Evolutionary conservation across 1,140 invertebrate species (phyloP).

Genomic region (Drosophila dunni): DNA sequence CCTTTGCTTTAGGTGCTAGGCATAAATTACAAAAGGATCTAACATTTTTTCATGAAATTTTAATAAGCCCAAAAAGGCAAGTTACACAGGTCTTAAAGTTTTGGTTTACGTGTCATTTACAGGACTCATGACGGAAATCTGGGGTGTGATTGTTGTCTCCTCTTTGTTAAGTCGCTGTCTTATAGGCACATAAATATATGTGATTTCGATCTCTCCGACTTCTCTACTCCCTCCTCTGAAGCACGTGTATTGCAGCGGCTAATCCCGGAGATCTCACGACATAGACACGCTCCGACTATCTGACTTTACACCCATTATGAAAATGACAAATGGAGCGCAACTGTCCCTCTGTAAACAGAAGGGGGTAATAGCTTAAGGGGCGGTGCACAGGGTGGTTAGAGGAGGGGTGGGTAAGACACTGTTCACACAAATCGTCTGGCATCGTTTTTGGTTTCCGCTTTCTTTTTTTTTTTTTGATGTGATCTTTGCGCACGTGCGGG

Average conservation of each 20-base stretch:
- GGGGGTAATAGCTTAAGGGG: conserved; percentile 34
- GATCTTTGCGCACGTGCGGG: conserved; percentile 47
- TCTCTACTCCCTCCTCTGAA: background rate
- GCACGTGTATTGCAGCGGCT: conserved; percentile 61
- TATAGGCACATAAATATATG: conserved; percentile 72
- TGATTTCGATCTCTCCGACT: conserved; percentile 58
- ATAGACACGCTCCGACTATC: conserved; percentile 59
- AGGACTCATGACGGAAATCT: conserved; percentile 2
- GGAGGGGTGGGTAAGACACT: background rate
- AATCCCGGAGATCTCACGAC: conserved; percentile 61
- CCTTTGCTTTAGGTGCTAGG: conserved; percentile 34
- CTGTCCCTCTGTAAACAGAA: conserved; percentile 49
- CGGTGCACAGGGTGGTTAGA: background rate
- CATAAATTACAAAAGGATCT: conserved; percentile 59
- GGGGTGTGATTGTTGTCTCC: conserved; percentile 10
- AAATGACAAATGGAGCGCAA: conserved; percentile 76
- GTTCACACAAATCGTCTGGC: conserved; percentile 42
- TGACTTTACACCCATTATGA: conserved; percentile 67
- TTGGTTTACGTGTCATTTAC: conserved; percentile 77
- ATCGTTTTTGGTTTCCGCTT: conserved; percentile 51
- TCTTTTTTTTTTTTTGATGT: conserved; percentile 1
- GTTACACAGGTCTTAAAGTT: conserved; percentile 28
- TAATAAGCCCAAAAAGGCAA: conserved; percentile 28
- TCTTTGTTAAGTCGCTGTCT: conserved; percentile 51
- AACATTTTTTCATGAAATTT: conserved; percentile 32